A percentile compares a stretch with the other conserved stretches of the same genome.
Evolutionary conservation across 2,113 vertebrate species (phyloP).

Genomic region (Panurus biarmicus): DNA sequence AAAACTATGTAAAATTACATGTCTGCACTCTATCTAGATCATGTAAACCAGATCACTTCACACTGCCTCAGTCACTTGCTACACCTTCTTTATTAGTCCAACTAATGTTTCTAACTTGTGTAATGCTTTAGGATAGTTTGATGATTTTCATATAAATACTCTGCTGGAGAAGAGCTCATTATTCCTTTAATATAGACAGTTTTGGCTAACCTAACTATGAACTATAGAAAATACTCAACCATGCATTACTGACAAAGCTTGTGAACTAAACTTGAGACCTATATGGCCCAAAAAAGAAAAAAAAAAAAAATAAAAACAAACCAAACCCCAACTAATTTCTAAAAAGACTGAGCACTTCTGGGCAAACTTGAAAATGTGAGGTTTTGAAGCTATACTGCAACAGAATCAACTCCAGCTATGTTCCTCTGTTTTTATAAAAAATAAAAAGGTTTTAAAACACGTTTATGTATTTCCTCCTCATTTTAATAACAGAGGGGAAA

Average conservation of each 20-base stretch:
- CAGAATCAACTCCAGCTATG: neutral
- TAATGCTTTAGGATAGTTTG: neutral
- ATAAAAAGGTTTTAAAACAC: neutral
- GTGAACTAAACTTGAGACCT: neutral
- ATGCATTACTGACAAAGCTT: neutral
- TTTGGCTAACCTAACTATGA: neutral
- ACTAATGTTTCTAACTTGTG: neutral
- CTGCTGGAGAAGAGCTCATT: neutral
- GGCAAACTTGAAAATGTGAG: neutral
- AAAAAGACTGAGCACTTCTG: neutral
- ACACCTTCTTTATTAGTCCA: neutral
- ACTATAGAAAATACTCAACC: neutral
- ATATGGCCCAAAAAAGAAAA: neutral
- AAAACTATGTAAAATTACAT: neutral
- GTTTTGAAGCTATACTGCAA: neutral
- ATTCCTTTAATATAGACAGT: neutral
- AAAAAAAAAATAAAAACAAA: neutral
- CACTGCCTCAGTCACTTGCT: neutral
- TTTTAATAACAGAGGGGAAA: neutral
- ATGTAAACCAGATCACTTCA: neutral
- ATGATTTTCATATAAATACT: neutral
- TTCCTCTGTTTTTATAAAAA: neutral
- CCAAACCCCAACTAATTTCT: neutral
- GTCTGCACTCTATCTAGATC: neutral
- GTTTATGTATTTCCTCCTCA: neutral